Base-by-base conservation (phyloP, 2,888 invertebrate genomes). In the Caenorhabditis sp. region DNA sequence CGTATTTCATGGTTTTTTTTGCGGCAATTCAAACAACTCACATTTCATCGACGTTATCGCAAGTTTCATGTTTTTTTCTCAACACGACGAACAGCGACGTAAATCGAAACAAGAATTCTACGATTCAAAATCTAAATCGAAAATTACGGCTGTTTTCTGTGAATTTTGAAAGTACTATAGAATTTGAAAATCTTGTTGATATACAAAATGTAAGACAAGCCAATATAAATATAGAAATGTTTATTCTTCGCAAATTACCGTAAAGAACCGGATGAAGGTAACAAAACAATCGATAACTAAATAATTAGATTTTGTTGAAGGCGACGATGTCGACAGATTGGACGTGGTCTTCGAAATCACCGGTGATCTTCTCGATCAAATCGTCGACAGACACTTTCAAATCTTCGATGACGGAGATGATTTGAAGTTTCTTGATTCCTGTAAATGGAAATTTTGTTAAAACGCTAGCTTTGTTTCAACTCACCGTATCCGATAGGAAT, bases 311-410 rank as follows among this genome's bases (percentile, higher is more conserved):
- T 73, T 85, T 85, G 76, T 85, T 86, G 84, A 85, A 85, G 54
- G 85, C 85, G 62, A 82, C 84, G 58, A 85, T 83, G 72, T 85
- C 85, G 24, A 85, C 82, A 53, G 83, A 83, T 66, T 85, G 85
- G 53, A 81, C 82, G 66, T 83, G 81, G 58, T 79, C 78, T 58
- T 79, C 78, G 73, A 84, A 83, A 65, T 79, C 84, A 14, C 67
- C 77, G 27, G 67, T 71, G 76, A 85, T 85, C 61, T 70, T 77
- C 72, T 84, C 85, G 62, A 78, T 81, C 21, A 85, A 70, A 37
- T 84, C 83, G 49, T 85, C 85, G 49, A 84, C 82, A 26, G 85
- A 85, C 31, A 86, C 85, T 70, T 86, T 86, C 36, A 75, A 73
- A 71, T 86, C 86, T 66, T 86, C 86, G 62, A 86, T 77, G 64